phyloP scores from a whole-genome alignment of 2,797 vertebrate species.

The Erithacus rubecula region DNA sequence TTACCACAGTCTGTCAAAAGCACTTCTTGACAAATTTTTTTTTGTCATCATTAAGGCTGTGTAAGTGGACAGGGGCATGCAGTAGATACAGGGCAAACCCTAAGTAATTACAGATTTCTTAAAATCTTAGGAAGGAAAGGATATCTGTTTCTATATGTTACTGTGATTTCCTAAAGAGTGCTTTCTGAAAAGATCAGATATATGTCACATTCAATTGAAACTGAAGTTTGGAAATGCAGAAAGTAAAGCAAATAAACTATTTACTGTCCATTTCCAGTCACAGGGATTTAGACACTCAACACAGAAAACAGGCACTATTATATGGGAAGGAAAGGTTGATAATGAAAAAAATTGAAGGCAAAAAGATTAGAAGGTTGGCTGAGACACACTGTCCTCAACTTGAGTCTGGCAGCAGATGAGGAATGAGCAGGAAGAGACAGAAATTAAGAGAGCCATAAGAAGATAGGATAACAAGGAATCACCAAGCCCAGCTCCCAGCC shows the following conservation, averaged over 20 bases:
- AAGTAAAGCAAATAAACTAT: not conserved
- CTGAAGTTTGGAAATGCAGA: not conserved
- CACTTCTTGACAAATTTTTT: not conserved
- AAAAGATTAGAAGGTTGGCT: not conserved
- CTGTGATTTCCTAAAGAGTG: not conserved
- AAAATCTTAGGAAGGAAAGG: not conserved
- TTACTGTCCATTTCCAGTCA: not conserved
- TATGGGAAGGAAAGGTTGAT: not conserved
- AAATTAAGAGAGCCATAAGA: not conserved
- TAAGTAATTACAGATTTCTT: not conserved
- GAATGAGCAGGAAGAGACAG: not conserved
- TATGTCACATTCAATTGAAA: not conserved
- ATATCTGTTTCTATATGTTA: not conserved
- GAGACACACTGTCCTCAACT: not conserved
- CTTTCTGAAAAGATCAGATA: not conserved
- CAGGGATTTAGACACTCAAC: not conserved
- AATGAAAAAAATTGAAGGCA: not conserved
- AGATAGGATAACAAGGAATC: not conserved
- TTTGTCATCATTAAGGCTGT: not conserved
- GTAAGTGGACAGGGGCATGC: not conserved
- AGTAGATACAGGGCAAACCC: not conserved
- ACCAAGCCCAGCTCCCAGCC: not conserved
- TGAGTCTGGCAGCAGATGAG: not conserved
- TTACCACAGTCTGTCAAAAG: not conserved
- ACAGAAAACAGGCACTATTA: not conserved